phyloP scores from a whole-genome alignment of 92 coral and sea anemone genomes.

The Epizoanthus fatuus region DNA sequence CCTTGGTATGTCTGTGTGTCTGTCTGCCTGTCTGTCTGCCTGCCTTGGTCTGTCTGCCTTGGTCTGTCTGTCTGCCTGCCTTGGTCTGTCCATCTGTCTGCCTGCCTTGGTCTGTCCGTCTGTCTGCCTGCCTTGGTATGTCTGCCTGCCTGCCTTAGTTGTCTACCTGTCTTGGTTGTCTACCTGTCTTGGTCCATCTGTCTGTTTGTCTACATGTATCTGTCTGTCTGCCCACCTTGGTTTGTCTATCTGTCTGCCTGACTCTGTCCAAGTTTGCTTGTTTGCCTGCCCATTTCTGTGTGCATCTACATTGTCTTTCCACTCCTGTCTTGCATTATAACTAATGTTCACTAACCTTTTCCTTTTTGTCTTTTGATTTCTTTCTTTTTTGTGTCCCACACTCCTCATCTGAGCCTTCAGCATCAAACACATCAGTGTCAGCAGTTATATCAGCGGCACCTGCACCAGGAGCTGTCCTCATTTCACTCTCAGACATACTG shows the following conservation, averaged over 20 bases:
- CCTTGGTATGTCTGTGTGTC: no score
- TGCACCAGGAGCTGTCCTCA: not conserved
- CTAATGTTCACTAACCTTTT: slow-evolving; percentile 9
- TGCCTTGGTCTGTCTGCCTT: no score
- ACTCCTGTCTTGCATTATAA: not conserved
- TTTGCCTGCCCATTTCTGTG: not conserved
- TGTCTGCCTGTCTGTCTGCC: no score
- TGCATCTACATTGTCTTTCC: not conserved
- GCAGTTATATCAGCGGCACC: slow-evolving; percentile 1
- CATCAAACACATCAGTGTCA: slow-evolving; percentile 70
- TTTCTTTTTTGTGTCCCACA: not conserved
- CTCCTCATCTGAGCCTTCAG: slow-evolving; percentile 60
- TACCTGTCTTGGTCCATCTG: not conserved
- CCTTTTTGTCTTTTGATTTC: slow-evolving; percentile 3
- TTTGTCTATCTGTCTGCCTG: no score
- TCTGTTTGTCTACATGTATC: no score
- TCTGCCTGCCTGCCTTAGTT: no score
- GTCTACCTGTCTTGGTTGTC: no score
- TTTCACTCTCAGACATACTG: not conserved
- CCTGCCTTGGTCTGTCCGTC: no score
- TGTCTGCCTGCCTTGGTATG: no score
- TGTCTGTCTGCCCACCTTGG: no score
- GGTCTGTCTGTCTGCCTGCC: no score
- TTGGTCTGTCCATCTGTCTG: no score
- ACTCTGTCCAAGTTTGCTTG: not conserved